Evolutionary conservation across 1,140 invertebrate genomes (phyloP), one percentile per base, ranked within the genome.

Genomic region (Conus ventricosus): DNA sequence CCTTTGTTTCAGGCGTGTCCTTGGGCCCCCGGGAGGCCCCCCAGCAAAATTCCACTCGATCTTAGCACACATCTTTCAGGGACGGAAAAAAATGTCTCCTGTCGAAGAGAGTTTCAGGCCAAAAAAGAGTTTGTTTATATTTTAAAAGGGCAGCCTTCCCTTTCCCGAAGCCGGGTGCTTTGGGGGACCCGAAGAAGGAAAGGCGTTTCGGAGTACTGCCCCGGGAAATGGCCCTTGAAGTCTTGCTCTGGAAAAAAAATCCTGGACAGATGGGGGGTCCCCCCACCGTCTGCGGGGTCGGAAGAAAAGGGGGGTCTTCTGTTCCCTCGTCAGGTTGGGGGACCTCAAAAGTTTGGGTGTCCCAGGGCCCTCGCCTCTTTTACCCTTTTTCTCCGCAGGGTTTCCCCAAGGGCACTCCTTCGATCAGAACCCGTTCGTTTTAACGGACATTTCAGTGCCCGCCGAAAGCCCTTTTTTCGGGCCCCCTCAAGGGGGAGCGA

Each of bases 401-500:
- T n/a, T 39, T 80, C 81, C 51, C 13, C 51, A 25, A 75, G 39
- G 10, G 15, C 13, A 27, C 63, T n/a, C 63, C 84, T 10, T 5
- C 63, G 67, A 67, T 8, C 84, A 85, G 25, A 27, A 13, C 39
- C 23, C 67, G 5, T 20, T 23, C 20, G 67, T 15, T 71, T 25
- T 27, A 63, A 53, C 57, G 84, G 67, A 5, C 53, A 85, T 11
- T 13, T 55, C 4, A 15, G 7, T 27, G 25, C 67, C 27, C 13
- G 13, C 25, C 27, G 5, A 75, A n/a, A 15, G 63, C 63, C 55
- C 83, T 27, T 10, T 27, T 75, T 13, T 85, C 54, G 17, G 78
- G 86, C 54, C 84, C 85, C n/a, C 90, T 93, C 54, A 92, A 93
- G 91, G 91, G 93, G 20, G 93, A 93, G 75, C 87, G 93, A 83